Evolutionary conservation across 2,888 invertebrate genomes (phyloP).

Genomic region (Microdon myrmicae): DNA sequence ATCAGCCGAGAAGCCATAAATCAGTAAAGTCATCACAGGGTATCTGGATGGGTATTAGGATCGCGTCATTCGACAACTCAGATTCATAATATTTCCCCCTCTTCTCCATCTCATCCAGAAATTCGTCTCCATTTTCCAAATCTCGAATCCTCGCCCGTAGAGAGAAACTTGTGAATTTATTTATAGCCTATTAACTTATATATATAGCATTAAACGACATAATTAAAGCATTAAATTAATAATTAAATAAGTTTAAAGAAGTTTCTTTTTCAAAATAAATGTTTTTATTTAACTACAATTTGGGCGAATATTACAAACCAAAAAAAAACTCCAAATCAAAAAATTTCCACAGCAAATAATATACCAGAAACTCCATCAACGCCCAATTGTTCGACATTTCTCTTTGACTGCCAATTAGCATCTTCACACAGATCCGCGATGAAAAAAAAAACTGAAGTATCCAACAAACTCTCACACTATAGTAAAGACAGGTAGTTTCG

Average conservation of each 20-base stretch:
- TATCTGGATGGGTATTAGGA: slow-evolving; percentile 15
- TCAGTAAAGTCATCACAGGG: slow-evolving; percentile 58
- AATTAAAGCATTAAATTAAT: slow-evolving; percentile 37
- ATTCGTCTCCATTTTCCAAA: no score
- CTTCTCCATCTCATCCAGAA: slow-evolving; percentile 14
- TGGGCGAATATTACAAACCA: slow-evolving; percentile 30
- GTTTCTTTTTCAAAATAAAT: slow-evolving; percentile 29
- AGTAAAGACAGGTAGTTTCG: no score
- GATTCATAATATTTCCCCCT: slow-evolving; percentile 11
- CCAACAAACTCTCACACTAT: no score
- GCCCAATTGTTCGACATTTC: no score
- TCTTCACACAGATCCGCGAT: no score
- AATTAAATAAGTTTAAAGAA: slow-evolving; percentile 45
- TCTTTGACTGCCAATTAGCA: no score
- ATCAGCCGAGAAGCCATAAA: slow-evolving; percentile 67
- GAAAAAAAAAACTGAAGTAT: no score
- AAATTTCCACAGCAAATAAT: no score
- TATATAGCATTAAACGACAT: slow-evolving; percentile 45
- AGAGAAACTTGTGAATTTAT: slow-evolving; percentile 33
- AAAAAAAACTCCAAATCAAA: no score
- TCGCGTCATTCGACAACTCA: no score
- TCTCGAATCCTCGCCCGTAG: slow-evolving; percentile 22
- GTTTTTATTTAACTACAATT: slow-evolving; percentile 21
- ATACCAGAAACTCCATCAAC: no score
- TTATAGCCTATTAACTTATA: slow-evolving; percentile 51